Evolutionary conservation across 2,797 vertebrate genomes (phyloP).

Genomic region (Alfaro cultratus): DNA sequence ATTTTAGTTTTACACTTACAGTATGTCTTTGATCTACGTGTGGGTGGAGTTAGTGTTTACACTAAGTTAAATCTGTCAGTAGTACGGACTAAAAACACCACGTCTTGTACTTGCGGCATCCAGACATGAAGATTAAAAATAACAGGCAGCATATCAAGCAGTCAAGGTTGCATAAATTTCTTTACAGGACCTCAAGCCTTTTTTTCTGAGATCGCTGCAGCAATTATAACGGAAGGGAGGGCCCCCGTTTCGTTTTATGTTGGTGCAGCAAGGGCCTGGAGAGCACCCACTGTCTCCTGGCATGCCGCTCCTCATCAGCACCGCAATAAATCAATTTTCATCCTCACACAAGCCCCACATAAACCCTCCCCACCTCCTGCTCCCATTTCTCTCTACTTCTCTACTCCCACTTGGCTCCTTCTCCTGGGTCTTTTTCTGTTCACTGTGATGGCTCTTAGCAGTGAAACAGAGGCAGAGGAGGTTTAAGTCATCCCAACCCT

Average conservation of each 20-base stretch:
- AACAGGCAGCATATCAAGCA: constrained; percentile 55
- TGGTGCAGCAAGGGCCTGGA: constrained; percentile 75
- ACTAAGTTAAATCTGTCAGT: constrained; percentile 41
- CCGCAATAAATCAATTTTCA: constrained; percentile 86
- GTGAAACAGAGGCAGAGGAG: constrained; percentile 17
- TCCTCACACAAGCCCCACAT: constrained; percentile 62
- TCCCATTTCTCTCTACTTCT: constrained; percentile 55
- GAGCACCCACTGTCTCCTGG: constrained; percentile 76
- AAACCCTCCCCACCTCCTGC: constrained; percentile 57
- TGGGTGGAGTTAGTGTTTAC: constrained; percentile 34
- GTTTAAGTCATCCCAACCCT: constrained; percentile 34
- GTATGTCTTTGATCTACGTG: constrained; percentile 40
- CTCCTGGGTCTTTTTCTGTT: constrained; percentile 42
- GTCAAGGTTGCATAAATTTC: constrained; percentile 71
- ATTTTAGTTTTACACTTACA: constrained; percentile 19
- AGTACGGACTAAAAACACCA: constrained; percentile 29
- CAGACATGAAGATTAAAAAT: constrained; percentile 62
- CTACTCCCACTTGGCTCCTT: constrained; percentile 56
- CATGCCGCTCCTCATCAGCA: constrained; percentile 82
- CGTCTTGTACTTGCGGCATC: constrained; percentile 45
- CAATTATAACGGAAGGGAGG: constrained; percentile 79
- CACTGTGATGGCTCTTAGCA: constrained; percentile 30
- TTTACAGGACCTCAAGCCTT: constrained; percentile 59
- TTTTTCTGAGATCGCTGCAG: constrained; percentile 76
- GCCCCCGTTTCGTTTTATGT: constrained; percentile 78